Conservation (phyloP, 2,113 vertebrate species). For the Athene cunicularia region DNA sequence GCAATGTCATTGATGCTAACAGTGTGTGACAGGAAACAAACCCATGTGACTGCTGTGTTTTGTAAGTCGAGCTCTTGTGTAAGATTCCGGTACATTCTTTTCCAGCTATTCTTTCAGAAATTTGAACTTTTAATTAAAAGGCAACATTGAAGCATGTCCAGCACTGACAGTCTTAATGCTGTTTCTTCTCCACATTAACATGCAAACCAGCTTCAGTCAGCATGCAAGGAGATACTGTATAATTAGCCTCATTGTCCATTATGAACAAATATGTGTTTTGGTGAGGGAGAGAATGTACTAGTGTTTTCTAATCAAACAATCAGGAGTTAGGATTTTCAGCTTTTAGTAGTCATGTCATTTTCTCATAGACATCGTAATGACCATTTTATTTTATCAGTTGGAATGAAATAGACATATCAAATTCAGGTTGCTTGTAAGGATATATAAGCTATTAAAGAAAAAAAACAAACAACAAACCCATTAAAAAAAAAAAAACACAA, state of each 20-base stretch:
- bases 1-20: conserved; percentile 78
- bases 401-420: neutral
- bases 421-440: neutral
- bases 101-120: conserved; percentile 71
- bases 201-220: conserved; percentile 66
- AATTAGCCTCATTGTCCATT: conserved; percentile 62
- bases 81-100: conserved; percentile 78
- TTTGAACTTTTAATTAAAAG: conserved; percentile 76
- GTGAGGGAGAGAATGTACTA: neutral
- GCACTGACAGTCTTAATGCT: conserved; percentile 59
- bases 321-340: neutral
- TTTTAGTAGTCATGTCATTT: neutral
- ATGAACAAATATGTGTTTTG: conserved; percentile 56
- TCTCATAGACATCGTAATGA: neutral
- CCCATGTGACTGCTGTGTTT: conserved; percentile 77
- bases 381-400: neutral
- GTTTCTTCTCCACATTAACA: conserved; percentile 71
- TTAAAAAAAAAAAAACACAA: neutral
- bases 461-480: neutral
- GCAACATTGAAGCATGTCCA: conserved; percentile 72
- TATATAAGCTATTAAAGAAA: neutral
- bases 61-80: conserved; percentile 76
- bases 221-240: conserved; percentile 53
- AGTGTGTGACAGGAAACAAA: conserved; percentile 80
- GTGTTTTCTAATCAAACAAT: neutral